These are phyloP conservation scores for Tachysurus fulvidraco DNA, from an alignment of 2,113 vertebrate genomes.

Conservation along the genomic window DNA sequence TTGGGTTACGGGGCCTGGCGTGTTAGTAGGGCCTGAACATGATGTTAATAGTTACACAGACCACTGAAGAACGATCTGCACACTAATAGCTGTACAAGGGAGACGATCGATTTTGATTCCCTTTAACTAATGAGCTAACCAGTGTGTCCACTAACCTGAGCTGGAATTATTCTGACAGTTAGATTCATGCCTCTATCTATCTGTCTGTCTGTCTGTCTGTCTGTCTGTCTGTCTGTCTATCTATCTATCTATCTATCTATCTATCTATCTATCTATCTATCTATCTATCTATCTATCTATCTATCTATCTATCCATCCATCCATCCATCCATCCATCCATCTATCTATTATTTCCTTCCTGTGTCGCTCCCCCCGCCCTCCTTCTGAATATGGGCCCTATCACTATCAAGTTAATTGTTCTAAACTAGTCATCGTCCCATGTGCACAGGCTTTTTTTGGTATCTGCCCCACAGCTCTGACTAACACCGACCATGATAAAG, in stretches of 20 bases:
- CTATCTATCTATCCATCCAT: neutral
- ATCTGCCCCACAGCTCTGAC: neutral
- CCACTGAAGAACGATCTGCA: neutral
- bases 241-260: neutral
- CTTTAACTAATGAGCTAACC: conserved; percentile 36
- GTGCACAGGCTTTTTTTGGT: neutral
- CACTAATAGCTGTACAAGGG: conserved; percentile 13
- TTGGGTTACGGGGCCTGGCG: neutral
- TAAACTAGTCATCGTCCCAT: neutral
- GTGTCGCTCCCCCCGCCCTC: neutral
- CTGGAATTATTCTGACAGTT: neutral
- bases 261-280: neutral
- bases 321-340: neutral
- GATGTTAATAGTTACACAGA: conserved; percentile 23
- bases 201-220: neutral
- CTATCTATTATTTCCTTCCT: neutral
- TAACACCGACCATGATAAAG: neutral
- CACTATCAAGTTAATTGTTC: neutral
- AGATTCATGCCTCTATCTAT: neutral
- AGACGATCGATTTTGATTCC: neutral
- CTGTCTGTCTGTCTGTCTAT: neutral
- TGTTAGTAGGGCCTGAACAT: conserved; percentile 8
- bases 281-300: neutral
- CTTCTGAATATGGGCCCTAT: neutral
- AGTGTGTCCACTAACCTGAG: conserved; percentile 1